phyloP scores from a whole-genome alignment of 2,113 vertebrate species.

The Osmerus eperlanus region DNA sequence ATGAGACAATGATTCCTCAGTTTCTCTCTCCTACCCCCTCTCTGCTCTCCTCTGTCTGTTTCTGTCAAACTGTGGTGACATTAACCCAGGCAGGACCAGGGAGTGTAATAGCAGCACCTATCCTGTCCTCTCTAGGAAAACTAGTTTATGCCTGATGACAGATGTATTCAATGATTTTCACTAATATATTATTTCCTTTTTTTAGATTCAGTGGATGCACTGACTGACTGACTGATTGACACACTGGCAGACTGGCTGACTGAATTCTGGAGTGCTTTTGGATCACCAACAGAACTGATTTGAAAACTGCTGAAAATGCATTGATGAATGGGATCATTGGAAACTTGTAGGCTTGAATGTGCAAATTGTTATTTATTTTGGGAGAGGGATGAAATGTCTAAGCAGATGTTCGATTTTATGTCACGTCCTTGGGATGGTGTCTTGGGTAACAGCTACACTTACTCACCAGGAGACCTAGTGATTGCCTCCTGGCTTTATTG shows the following conservation, averaged over 20 bases:
- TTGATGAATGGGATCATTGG: neutral
- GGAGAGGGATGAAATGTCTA: too few relatives aligned
- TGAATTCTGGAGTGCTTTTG: neutral
- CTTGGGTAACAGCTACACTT: too few relatives aligned
- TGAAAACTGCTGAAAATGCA: slow-evolving; percentile 9
- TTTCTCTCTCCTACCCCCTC: neutral
- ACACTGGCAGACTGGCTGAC: slow-evolving; percentile 16
- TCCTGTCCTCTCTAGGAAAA: too few relatives aligned
- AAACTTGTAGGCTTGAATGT: neutral
- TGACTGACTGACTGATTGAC: slow-evolving; percentile 12
- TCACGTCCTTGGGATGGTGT: too few relatives aligned
- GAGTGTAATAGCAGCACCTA: too few relatives aligned
- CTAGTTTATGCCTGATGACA: too few relatives aligned
- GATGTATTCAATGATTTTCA: too few relatives aligned
- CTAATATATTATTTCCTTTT: slow-evolving; percentile 23
- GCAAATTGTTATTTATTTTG: too few relatives aligned
- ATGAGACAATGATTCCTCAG: neutral
- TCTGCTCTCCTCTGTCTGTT: neutral
- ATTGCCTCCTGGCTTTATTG: too few relatives aligned
- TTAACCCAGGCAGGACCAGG: neutral
- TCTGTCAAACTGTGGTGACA: neutral
- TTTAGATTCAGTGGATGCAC: slow-evolving; percentile 42
- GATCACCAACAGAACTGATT: slow-evolving; percentile 5
- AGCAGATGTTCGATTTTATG: too few relatives aligned
- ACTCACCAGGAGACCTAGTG: too few relatives aligned